Base-by-base conservation (phyloP, 2,888 invertebrate genomes). In the Acronicta aceris region DNA sequence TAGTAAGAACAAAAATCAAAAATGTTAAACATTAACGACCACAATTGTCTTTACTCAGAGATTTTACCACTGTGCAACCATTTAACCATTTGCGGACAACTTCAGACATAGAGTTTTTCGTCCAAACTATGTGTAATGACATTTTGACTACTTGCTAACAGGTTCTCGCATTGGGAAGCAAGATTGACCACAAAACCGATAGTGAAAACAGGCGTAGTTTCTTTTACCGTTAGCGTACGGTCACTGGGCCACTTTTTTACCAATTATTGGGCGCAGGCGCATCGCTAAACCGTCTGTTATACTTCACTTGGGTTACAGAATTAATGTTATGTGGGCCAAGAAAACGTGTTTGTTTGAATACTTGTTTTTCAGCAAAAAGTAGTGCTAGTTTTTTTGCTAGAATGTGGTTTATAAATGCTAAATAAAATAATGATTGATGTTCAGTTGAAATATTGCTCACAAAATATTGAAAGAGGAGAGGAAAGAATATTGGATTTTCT, bases 221-320 rank as follows among this genome's bases (percentile, higher is more conserved):
- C 70, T 71, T 71, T 74, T 89, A 89, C 92, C 92, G 92, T 93
- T 92, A 92, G 73, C 68, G 58, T 56, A 74, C 84, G 89, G 91
- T 86, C 88, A 89, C 88, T 91, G 89, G 89, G 89, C 88, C 90
- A 93, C 87, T 92, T 94, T 33, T 92, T 91, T 89, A 88, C 84
- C 82, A 88, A 86, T 87, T 89, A 89, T 88, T 88, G 86, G 85
- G 85, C 78, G 86, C 85, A 84, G 84, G 85, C 78, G 86, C 85
- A 84, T 82, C 83, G 83, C 78, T 85, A 79, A 81, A 85, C 80
- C 79, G 82, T 85, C 84, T 83, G 85, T 86, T 83, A 86, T 84
- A 83, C 81, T 81, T 81, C 66, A 78, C 69, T 78, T 67, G 61
- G 56, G 53, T 51, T 66, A 70, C 59, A 56, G 59, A 58, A 62